Conservation (phyloP, 2,888 invertebrate genomes). For the Drosophila planitibia region DNA sequence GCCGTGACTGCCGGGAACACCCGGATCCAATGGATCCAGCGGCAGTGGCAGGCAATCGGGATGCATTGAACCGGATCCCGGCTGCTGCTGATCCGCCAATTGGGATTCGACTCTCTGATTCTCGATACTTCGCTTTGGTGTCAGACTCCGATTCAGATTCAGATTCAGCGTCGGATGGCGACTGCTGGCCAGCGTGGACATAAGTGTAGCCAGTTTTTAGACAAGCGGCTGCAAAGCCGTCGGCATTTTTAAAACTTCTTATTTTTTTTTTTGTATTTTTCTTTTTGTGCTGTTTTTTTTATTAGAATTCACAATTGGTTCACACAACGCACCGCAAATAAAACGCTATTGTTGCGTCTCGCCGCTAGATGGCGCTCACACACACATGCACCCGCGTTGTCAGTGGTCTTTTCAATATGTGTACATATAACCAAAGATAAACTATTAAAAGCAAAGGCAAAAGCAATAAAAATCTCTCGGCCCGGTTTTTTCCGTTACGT, state of each 20-base stretch:
- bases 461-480: constrained; percentile 61
- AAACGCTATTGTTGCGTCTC: constrained; percentile 18
- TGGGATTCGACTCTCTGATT: constrained; percentile 5
- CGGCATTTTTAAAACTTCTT: constrained; percentile 44
- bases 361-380: constrained; percentile 54
- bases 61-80: constrained; percentile 75
- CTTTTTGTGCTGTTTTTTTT: neutral
- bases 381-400: constrained; percentile 9
- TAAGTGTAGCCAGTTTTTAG: constrained; percentile 51
- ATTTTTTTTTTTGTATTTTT: neutral
- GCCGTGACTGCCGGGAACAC: constrained; percentile 66
- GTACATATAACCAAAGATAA: constrained; percentile 34
- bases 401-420: neutral
- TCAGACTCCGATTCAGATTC: constrained; percentile 17
- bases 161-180: constrained; percentile 71
- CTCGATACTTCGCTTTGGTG: constrained; percentile 38
- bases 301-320: constrained; percentile 42
- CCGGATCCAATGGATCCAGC: constrained; percentile 68
- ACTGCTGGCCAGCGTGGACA: constrained; percentile 79
- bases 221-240: constrained; percentile 43
- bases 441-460: constrained; percentile 29
- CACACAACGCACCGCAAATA: constrained; percentile 23
- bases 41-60: constrained; percentile 83
- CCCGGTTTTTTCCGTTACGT: constrained; percentile 66
- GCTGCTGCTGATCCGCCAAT: constrained; percentile 30